A percentile compares a stretch with the other conserved stretches of the same genome.
phyloP scores from a whole-genome alignment of 2,888 invertebrate species.

The Pseudococcus longispinus region DNA sequence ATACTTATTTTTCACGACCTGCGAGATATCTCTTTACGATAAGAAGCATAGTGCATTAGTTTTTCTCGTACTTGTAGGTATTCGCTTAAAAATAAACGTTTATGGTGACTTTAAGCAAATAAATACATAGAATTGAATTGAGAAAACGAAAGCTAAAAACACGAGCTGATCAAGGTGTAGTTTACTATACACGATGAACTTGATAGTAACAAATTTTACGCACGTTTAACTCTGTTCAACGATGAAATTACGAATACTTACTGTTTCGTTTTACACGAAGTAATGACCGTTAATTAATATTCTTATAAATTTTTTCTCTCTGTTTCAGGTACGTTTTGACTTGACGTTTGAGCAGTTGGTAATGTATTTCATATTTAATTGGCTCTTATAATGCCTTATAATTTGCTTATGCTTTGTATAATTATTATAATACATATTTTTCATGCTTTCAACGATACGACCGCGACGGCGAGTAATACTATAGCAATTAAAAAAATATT shows the following conservation, averaged over 20 bases:
- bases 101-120: no score
- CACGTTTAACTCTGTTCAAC: conserved; percentile 11
- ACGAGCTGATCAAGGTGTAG: not conserved
- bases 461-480: not conserved
- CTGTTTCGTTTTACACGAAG: conserved; percentile 3
- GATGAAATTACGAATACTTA: conserved; percentile 27
- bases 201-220: conserved; percentile 23
- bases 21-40: not conserved
- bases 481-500: conserved; percentile 16
- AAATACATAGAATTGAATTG: no score
- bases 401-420: not conserved
- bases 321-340: conserved; percentile 20
- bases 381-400: not conserved
- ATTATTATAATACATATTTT: conserved; percentile 15
- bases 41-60: not conserved
- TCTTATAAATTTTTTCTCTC: conserved; percentile 4
- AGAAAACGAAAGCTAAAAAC: not conserved
- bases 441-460: not conserved
- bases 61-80: no score
- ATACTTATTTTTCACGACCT: conserved; percentile 11
- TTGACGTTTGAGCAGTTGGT: conserved; percentile 16
- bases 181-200: not conserved
- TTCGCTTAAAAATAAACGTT: no score
- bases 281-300: conserved; percentile 15
- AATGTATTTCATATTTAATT: conserved; percentile 24